Evolutionary conservation across 2,113 vertebrate species (phyloP).

Genomic region (Isurus oxyrinchus): DNA sequence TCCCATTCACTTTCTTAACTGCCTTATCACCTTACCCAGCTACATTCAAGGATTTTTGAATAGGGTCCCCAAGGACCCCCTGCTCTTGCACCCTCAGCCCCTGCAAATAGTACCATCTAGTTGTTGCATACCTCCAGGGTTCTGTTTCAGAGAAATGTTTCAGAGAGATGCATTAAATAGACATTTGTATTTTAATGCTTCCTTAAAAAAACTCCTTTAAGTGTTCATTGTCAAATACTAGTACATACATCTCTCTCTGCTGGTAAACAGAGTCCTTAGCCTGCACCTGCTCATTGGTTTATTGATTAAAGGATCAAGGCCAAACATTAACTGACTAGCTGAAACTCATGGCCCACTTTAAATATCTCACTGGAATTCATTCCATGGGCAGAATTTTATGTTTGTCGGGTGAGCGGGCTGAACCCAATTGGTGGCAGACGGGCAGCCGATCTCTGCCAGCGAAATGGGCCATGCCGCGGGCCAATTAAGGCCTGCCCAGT

Average conservation of each 20-base stretch:
- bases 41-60: too few relatives aligned
- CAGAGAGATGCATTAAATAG: not conserved
- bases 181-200: not conserved
- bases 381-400: not conserved
- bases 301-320: not conserved
- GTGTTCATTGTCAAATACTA: not conserved
- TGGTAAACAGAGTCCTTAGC: too few relatives aligned
- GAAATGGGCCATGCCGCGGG: too few relatives aligned
- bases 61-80: too few relatives aligned
- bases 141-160: not conserved
- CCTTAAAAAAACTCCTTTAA: not conserved
- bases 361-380: not conserved
- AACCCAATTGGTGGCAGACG: too few relatives aligned
- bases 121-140: not conserved
- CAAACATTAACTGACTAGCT: not conserved
- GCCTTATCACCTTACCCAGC: too few relatives aligned
- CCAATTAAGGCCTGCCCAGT: too few relatives aligned
- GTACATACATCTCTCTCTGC: too few relatives aligned
- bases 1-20: too few relatives aligned
- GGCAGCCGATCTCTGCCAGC: too few relatives aligned
- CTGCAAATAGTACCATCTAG: not conserved
- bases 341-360: not conserved
- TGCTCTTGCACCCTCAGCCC: not conserved
- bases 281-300: not conserved
- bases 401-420: too few relatives aligned